phyloP scores from a whole-genome alignment of 2,888 invertebrate genomes.

The Sialis lutaria region DNA sequence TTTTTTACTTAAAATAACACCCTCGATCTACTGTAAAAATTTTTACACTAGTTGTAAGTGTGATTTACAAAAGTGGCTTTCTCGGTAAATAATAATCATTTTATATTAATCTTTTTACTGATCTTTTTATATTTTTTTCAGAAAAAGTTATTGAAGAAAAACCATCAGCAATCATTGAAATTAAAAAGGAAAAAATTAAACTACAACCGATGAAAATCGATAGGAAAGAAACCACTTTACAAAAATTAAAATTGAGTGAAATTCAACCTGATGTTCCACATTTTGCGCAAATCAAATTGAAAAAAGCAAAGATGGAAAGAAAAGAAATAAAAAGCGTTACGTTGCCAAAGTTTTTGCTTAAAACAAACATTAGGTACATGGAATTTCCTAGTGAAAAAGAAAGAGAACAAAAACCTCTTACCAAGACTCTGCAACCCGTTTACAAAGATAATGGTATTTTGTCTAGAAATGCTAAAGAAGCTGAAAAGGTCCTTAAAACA shows the following conservation, averaged over 20 bases:
- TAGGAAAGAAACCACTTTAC: constrained; percentile 37
- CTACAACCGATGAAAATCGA: constrained; percentile 37
- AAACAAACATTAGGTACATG: constrained; percentile 46
- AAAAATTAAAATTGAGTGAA: constrained; percentile 40
- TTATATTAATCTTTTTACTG: too few relatives aligned
- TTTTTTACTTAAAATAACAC: too few relatives aligned
- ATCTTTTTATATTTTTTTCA: neutral
- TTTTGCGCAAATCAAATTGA: constrained; percentile 49
- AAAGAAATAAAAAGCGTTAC: constrained; percentile 16
- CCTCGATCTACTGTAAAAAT: too few relatives aligned
- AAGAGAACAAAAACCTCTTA: constrained; percentile 18
- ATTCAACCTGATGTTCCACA: constrained; percentile 32
- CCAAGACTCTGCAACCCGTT: constrained; percentile 21
- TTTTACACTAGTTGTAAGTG: too few relatives aligned
- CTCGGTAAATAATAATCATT: too few relatives aligned
- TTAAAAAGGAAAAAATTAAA: constrained; percentile 12
- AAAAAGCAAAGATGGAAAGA: constrained; percentile 19
- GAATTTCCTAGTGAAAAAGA: constrained; percentile 24
- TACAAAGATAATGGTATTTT: constrained; percentile 24
- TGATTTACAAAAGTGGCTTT: too few relatives aligned
- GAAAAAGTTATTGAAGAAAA: constrained; percentile 7
- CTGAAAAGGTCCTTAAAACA: constrained; percentile 21
- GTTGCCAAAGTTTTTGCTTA: constrained; percentile 49
- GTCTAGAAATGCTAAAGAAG: constrained; percentile 30
- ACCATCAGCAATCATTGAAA: constrained; percentile 9